These are phyloP conservation scores for Sericinus montela DNA, from an alignment of 2,888 invertebrate species.

Conservation along the genomic window DNA sequence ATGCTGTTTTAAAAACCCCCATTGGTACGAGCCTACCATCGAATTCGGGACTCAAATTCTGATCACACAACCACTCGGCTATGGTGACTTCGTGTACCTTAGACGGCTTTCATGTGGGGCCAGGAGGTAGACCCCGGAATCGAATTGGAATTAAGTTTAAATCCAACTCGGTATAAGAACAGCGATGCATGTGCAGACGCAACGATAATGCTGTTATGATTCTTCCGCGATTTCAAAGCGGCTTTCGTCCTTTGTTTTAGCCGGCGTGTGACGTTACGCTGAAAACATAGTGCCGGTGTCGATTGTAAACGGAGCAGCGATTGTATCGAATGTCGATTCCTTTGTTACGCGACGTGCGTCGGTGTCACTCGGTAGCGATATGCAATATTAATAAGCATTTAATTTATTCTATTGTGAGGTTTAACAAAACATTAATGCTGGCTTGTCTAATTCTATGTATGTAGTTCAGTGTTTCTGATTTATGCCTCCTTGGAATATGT, in stretches of 20 bases:
- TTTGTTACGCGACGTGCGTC: constrained; percentile 5
- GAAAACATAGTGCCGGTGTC: constrained; percentile 36
- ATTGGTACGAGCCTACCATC: too few relatives aligned
- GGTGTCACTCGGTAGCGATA: constrained; percentile 19
- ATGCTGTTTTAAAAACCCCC: too few relatives aligned
- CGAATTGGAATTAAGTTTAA: too few relatives aligned
- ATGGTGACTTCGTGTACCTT: too few relatives aligned
- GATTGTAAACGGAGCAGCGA: constrained; percentile 35
- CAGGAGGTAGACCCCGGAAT: too few relatives aligned
- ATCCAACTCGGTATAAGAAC: background rate
- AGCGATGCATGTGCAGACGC: background rate
- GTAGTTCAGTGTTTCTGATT: too few relatives aligned
- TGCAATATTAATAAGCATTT: constrained; percentile 11
- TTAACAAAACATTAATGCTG: background rate
- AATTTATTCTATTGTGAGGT: constrained; percentile 26
- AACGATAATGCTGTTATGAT: background rate
- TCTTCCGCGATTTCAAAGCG: background rate
- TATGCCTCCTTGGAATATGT: too few relatives aligned
- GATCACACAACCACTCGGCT: too few relatives aligned
- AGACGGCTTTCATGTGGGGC: too few relatives aligned
- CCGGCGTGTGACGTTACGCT: constrained; percentile 20
- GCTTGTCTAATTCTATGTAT: background rate
- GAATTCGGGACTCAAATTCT: too few relatives aligned
- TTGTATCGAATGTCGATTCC: constrained; percentile 11
- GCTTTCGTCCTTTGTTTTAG: background rate